Evolutionary conservation across 2,888 invertebrate species (phyloP), one percentile per base, ranked within the genome.

Genomic region (Sclerodermus sp.): DNA sequence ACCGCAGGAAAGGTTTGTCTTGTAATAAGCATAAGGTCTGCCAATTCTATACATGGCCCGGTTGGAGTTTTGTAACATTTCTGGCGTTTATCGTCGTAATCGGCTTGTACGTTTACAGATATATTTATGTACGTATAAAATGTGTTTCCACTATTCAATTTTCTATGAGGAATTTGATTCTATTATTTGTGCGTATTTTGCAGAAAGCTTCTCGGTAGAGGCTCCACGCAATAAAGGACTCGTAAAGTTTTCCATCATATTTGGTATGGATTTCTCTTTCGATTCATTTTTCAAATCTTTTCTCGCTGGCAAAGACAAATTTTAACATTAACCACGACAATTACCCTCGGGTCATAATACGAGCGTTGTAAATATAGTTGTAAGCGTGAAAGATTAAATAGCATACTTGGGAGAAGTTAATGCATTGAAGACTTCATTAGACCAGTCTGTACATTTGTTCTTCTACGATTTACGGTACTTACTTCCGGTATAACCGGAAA

Each of bases 31-130:
- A n/a, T n/a, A n/a, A n/a, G n/a, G n/a, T n/a, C n/a, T n/a, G 13
- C 4, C 37, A 60, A 8, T 60, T 64, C 40, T 62, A 59, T 14
- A 53, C 53, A 0, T 70, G 70, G 70, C 49, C 44, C 36, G 67
- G 67, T 40, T 69, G 70, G 70, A 58, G 46, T 39, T 66, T 67
- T 37, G 13, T 69, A 23, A 64, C 60, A 2, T 15, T 66, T 9
- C 29, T 68, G 13, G 64, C 53, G 18, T 48, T 68, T n/a, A 8
- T 67, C 12, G 29, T 61, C 18, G 47, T 51, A 31, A 40, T 58
- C 30, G 54, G 43, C 9, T 23, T 67, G 37, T 59, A 58, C 47
- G 59, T 45, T 42, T 60, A 62, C 37, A 36, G 23, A 32, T 63
- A 53, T 17, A 10, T 55, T 42, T 4, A 45, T 1, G 53, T 58